Conservation (phyloP, 1,140 invertebrate genomes). For the Sinonovacula constricta region DNA sequence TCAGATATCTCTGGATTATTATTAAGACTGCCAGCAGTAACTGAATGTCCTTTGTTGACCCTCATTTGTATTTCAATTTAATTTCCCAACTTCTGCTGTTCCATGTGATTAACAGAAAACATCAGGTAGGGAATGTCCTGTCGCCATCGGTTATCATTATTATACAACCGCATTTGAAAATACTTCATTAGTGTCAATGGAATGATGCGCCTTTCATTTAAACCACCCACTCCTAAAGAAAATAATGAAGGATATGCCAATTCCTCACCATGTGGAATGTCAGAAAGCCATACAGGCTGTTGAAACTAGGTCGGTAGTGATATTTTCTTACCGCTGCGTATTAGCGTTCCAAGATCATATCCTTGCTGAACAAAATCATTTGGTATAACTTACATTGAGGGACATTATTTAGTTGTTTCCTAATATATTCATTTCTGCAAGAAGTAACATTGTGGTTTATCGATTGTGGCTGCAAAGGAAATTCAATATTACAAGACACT, state of each 20-base stretch:
- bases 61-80: conserved; percentile 22
- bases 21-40: neutral
- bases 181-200: neutral
- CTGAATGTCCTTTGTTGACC: neutral
- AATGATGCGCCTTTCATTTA: neutral
- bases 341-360: neutral
- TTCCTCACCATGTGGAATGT: conserved; percentile 28
- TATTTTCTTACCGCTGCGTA: neutral
- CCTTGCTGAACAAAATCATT: conserved; percentile 1
- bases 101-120: neutral
- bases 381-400: conserved; percentile 1
- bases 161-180: conserved; percentile 10
- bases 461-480: neutral
- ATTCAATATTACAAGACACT: neutral
- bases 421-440: neutral
- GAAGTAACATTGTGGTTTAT: neutral
- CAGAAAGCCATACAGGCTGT: conserved; percentile 6
- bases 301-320: conserved; percentile 5
- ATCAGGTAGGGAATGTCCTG: conserved; percentile 33
- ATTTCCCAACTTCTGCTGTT: neutral
- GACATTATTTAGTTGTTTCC: neutral
- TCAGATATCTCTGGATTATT: neutral
- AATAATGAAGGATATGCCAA: conserved; percentile 35
- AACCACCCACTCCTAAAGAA: conserved; percentile 17
- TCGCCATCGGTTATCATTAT: conserved; percentile 14